Base-by-base conservation (phyloP, 2,888 invertebrate genomes). In the Parnassius smintheus region DNA sequence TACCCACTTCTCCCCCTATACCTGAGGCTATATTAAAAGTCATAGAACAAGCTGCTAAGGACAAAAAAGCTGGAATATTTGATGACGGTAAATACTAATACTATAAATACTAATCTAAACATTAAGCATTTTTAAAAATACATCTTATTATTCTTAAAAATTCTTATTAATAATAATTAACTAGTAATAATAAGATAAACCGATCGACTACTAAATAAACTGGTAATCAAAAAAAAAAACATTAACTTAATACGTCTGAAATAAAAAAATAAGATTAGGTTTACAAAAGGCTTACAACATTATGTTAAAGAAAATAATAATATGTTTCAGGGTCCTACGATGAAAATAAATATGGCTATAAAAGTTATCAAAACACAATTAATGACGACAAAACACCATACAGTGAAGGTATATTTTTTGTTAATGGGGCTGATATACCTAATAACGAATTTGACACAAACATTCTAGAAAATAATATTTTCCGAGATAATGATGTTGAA, bases 1-100 rank as follows among this genome's bases (percentile, higher is more conserved):
- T 90, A 42, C 91, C 91, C 10, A 88, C 90, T 2, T 82, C 82
- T 59, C 90, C 88, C 2, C 87, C 87, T 0, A 78, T 89, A 59
- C 88, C 91, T 55, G 82, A 84, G 67, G 88, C 83, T 35, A 88
- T 87, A 18, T 73, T 85, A 53, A 78, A 72, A 61, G 77, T 85
- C 18, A 85, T 90, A 52, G 86, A 89, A 62, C 80, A 87, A 70
- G 82, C 80, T 45, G 70, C 70, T 12, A 78, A 66, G 65, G 80
- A 88, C 55, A 77, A 82, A 69, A 77, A 73, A 61, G 76, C 77
- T 52, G 88, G 87, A 53, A 78, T 85, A 59, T 56, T 73, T 55
- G 78, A 90, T 66, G 87, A 90, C 68, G 90, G 90, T 90, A 75
- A 75, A 78, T 60, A 12, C 56, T 46, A 59, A 2, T 48, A 18